Evolutionary conservation across 2,113 vertebrate genomes (phyloP).

Genomic region (Myotis davidii): DNA sequence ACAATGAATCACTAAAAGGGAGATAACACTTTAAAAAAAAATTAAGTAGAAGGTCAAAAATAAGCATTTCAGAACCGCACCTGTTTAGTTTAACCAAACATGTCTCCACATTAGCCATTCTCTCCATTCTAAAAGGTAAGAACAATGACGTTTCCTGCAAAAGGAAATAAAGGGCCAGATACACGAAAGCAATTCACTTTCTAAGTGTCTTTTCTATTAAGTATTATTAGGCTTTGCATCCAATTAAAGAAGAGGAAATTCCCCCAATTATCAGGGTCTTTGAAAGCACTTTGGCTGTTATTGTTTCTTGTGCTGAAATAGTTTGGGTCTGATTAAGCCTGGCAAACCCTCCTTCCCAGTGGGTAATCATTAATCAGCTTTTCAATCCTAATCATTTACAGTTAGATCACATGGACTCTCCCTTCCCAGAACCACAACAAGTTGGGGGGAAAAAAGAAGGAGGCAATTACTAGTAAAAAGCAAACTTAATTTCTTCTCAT

Average conservation of each 20-base stretch:
- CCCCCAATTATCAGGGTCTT: background rate
- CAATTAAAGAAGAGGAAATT: background rate
- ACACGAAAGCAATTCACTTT: background rate
- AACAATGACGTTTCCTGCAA: background rate
- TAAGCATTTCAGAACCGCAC: background rate
- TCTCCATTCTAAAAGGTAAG: background rate
- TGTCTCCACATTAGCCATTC: background rate
- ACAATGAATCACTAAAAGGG: constrained; percentile 1
- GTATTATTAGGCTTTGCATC: background rate
- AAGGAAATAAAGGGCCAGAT: background rate
- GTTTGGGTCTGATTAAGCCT: constrained; percentile 74
- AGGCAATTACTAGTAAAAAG: background rate
- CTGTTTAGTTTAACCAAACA: background rate
- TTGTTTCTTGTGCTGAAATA: constrained; percentile 65
- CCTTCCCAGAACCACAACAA: constrained; percentile 20
- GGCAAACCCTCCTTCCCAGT: constrained; percentile 70
- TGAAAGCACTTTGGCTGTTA: constrained; percentile 20
- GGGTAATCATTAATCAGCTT: constrained; percentile 70
- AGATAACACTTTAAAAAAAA: constrained; percentile 36
- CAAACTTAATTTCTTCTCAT: background rate
- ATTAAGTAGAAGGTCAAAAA: background rate
- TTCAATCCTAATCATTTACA: constrained; percentile 64
- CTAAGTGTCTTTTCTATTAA: background rate
- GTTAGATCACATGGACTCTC: constrained; percentile 27
- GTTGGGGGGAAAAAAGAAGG: background rate